Evolutionary conservation across 2,797 vertebrate species (phyloP), one percentile per base, ranked within the genome.

Genomic region (Betta splendens): DNA sequence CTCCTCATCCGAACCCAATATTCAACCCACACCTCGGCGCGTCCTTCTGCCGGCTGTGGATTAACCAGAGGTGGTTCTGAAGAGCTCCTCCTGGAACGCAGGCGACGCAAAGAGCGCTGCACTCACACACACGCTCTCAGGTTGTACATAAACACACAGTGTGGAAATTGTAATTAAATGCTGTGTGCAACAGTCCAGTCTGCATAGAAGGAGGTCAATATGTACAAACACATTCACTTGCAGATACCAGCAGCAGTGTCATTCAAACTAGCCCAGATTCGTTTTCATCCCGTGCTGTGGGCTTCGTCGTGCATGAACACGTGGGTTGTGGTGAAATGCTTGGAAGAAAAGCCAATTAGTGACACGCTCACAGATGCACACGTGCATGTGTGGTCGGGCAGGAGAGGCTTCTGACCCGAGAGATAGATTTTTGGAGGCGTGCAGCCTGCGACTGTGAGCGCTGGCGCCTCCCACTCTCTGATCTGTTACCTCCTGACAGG

Each of bases 391-490:
- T 15, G 35, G 25, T 29, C 23, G 51, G 56, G 16, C 23, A 0
- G 45, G 47, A 68, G 36, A 72, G 50, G 48, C 45, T 57, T 60
- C 39, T 72, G 72, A 79, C 62, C 65, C 28, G 40, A 52, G 37
- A 60, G 47, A 40, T 43, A 22, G 47, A 49, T 57, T 68, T 35
- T 71, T 44, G 63, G 54, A 67, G 64, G 71, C 51, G 46, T 26
- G 2, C 32, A 12, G 68, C 57, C 42, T 32, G 29, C 43, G 26
- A 15, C 49, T 22, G 21, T 18, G 31, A 72, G 49, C 42, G 64
- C 69, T 16, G 59, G 64, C 46, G n/a, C 73, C 71, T 83, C 80
- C 78, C 64, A 67, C 80, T 73, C 55, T 13, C 13, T 21, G 40
- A 52, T 66, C 51, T 29, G 45, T 64, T 58, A 50, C 46, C 58